These are phyloP conservation scores for Fragum whitleyi DNA, from an alignment of 2,888 invertebrate species.

Conservation along the genomic window DNA sequence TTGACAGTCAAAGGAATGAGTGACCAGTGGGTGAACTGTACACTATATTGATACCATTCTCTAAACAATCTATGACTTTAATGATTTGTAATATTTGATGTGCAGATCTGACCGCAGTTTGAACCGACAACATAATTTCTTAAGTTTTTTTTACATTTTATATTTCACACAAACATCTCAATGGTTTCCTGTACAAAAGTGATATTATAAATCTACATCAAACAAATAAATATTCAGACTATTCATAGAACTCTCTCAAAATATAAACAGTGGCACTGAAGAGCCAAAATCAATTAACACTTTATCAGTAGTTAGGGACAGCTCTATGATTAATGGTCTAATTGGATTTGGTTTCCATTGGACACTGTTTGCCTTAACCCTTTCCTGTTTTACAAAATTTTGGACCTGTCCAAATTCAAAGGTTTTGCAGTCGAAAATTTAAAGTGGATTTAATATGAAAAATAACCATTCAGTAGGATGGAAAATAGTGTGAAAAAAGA, in stretches of 20 bases:
- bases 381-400: no score
- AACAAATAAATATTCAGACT: no score
- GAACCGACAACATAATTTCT: not conserved
- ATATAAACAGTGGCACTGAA: not conserved
- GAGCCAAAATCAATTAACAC: slow-evolving; percentile 27
- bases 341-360: slow-evolving; percentile 22
- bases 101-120: slow-evolving; percentile 6
- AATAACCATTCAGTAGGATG: no score
- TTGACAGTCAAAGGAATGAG: not conserved
- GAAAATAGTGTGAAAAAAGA: no score
- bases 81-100: slow-evolving; percentile 9
- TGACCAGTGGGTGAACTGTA: slow-evolving; percentile 11
- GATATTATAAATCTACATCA: no score
- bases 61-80: slow-evolving; percentile 22
- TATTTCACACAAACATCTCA: no score
- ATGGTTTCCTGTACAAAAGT: no score
- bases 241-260: no score
- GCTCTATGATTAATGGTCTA: slow-evolving; percentile 22
- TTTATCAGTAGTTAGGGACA: slow-evolving; percentile 28
- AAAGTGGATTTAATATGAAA: no score
- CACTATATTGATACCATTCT: slow-evolving; percentile 1
- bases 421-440: no score
- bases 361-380: slow-evolving; percentile 15
- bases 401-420: no score
- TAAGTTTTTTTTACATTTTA: no score